Evolutionary conservation across 2,797 vertebrate species (phyloP).

Genomic region (Perodicticus potto): DNA sequence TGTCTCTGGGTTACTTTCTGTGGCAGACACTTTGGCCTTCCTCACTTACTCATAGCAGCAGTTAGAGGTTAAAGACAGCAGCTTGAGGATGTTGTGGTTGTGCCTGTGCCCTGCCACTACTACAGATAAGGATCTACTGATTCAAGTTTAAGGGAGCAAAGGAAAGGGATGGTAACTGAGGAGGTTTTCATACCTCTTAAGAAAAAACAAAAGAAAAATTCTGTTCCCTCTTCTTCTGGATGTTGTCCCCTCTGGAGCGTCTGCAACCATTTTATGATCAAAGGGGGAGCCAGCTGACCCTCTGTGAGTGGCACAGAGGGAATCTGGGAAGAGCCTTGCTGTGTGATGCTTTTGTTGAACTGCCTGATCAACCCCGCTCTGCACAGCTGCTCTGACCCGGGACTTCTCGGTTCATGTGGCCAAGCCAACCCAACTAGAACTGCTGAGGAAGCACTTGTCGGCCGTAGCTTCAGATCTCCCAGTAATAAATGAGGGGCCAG

Average conservation of each 20-base stretch:
- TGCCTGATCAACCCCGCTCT: neutral
- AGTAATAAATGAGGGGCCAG: neutral
- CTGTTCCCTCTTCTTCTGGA: neutral
- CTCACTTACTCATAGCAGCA: too few relatives aligned
- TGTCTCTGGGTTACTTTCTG: neutral
- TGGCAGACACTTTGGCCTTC: neutral
- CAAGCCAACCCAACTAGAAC: neutral
- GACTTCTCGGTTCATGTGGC: too few relatives aligned
- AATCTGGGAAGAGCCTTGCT: neutral
- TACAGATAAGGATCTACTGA: neutral
- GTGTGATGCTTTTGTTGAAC: neutral
- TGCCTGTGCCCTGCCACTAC: neutral
- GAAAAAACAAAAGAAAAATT: neutral
- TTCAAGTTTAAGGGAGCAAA: neutral
- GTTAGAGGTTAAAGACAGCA: neutral
- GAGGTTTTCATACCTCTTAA: neutral
- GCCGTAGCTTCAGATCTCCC: neutral
- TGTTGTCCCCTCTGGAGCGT: neutral
- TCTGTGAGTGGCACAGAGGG: neutral
- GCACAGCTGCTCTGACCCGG: too few relatives aligned
- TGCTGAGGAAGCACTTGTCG: fast-evolving
- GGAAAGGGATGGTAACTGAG: neutral
- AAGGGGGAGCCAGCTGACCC: neutral
- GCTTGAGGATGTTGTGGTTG: fast-evolving
- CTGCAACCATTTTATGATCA: neutral